phyloP scores from a whole-genome alignment of 2,113 vertebrate genomes.

The Polypterus bichir region DNA sequence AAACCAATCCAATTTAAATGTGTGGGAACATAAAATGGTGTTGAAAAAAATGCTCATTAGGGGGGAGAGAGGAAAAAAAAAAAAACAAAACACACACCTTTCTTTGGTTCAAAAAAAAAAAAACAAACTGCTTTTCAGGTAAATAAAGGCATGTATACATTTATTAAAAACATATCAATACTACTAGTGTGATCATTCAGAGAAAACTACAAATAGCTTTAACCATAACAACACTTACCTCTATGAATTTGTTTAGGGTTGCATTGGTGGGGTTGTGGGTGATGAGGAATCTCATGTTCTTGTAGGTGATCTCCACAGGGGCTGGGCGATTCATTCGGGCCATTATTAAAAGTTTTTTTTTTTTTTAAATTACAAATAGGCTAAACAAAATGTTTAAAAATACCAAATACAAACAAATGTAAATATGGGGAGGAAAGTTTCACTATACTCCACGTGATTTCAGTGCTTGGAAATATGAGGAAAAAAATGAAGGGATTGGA shows the following conservation, averaged over 20 bases:
- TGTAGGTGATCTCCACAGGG: slow-evolving; percentile 98
- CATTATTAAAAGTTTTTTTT: slow-evolving; percentile 53
- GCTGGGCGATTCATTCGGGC: slow-evolving; percentile 98
- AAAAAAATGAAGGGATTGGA: slow-evolving; percentile 39
- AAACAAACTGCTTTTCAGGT: too few species aligned
- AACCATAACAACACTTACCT: slow-evolving; percentile 58
- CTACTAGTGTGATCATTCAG: too few species aligned
- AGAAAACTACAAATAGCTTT: background rate
- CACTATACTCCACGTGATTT: slow-evolving; percentile 59
- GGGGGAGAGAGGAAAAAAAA: too few species aligned
- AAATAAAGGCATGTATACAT: too few species aligned
- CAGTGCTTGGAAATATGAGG: slow-evolving; percentile 50
- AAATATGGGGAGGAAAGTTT: slow-evolving; percentile 44
- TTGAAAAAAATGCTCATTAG: too few species aligned
- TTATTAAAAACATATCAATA: too few species aligned
- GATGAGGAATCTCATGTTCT: slow-evolving; percentile 98
- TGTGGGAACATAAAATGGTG: too few species aligned
- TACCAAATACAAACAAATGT: slow-evolving; percentile 53
- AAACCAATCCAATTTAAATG: too few species aligned
- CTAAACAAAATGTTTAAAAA: slow-evolving; percentile 39
- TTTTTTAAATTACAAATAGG: slow-evolving; percentile 48
- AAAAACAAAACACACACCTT: too few species aligned
- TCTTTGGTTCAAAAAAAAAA: too few species aligned
- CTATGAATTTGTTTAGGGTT: slow-evolving; percentile 97
- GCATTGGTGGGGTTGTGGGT: slow-evolving; percentile 98